Base-by-base conservation (phyloP, 2,113 vertebrate genomes). In the Gnathonemus echidnorhynchus region DNA sequence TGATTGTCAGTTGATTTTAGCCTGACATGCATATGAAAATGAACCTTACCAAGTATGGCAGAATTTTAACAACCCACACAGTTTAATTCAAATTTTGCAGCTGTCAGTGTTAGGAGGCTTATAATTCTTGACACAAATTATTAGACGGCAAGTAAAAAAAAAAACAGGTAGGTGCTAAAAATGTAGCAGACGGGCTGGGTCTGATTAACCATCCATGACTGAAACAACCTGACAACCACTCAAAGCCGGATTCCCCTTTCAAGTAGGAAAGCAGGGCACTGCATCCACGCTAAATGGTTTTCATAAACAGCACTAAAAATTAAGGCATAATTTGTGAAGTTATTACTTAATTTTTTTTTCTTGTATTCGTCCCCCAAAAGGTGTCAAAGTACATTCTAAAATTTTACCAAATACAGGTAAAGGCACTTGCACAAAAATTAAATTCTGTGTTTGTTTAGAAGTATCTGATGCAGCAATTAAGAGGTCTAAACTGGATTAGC, bases 361-460 rank as follows among this genome's bases (percentile, higher is more conserved):
- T 17, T 39, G 31, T 39, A 77, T 77, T 39, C 15, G 5, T 77
- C 13, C 70, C 70, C 27, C 70, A 17, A 80, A 39, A 31, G 62
- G 62, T 9, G 1, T 31, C 62, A 11, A 70, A 80, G 74, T 80
- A 39, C 17, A 80, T 42, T 80, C 13, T 80, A 80, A 80, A 80
- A 80, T 80, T 80, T 42, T 42, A 74, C 74, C 31, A 27, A 86
- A 10, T 86, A 5, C 3, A 88, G 19, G 53, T 45, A 27, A 88
- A 88, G 87, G 87, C 87, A 88, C 87, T 58, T 88, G 27, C n/a
- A 39, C 50, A 46, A 27, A 86, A 27, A 86, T 50, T 86, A 15
- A 87, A 48, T 27, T 48, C 17, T 11, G 35, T 56, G 15, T 48
- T 70, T 80, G 35, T 80, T 80, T 42, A 80, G 74, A 80, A 42